Conservation (phyloP, 1,140 invertebrate species). For the roundworm (Caenorhabditis elegans) region DNA sequence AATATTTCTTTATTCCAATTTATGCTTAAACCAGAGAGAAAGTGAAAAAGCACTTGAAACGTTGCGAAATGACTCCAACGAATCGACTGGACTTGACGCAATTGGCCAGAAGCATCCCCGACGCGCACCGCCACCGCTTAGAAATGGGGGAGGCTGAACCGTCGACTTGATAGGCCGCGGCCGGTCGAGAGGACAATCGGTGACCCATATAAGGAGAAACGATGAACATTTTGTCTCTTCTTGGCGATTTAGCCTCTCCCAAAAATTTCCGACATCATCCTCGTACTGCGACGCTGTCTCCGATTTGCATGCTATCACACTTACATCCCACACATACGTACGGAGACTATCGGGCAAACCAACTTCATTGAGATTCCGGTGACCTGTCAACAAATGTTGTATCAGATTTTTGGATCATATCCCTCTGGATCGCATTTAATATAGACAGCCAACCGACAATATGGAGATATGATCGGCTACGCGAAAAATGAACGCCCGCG, state of each 20-base stretch:
- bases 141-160: background rate
- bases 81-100: constrained; percentile 12
- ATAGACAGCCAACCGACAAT: background rate
- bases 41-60: constrained; percentile 19
- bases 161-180: constrained; percentile 16
- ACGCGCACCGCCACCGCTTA: background rate
- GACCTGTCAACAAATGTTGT: constrained; percentile 15
- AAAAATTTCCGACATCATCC: background rate
- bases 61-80: constrained; percentile 23
- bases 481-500: background rate
- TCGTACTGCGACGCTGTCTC: background rate
- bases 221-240: constrained; percentile 28
- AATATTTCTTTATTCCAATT: too few species aligned
- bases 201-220: constrained; percentile 27
- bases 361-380: constrained; percentile 10
- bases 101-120: constrained; percentile 18
- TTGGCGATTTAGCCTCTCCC: background rate
- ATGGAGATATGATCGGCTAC: background rate
- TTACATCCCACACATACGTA: background rate
- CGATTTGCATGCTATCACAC: constrained; percentile 30
- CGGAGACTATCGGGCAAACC: background rate
- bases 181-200: constrained; percentile 31
- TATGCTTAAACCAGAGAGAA: too few species aligned
- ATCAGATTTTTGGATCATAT: constrained; percentile 22
- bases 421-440: constrained; percentile 10